phyloP scores from a whole-genome alignment of 2,113 vertebrate genomes.

The Oreochromis spilurus region DNA sequence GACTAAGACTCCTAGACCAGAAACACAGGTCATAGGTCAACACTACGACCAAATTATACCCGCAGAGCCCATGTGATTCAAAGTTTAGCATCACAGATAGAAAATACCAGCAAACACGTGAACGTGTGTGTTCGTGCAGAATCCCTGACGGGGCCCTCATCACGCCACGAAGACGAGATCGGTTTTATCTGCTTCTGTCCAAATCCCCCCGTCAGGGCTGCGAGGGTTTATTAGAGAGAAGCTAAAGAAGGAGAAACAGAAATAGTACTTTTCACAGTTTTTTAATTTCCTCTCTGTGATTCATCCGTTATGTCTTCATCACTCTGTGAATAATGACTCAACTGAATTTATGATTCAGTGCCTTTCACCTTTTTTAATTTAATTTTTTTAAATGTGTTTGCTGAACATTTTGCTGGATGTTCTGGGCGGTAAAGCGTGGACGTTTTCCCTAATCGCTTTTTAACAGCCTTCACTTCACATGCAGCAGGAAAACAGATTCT shows the following conservation, averaged over 20 bases:
- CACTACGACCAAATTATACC: background rate
- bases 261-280: background rate
- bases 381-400: background rate
- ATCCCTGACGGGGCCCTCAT: background rate
- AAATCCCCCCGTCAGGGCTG: background rate
- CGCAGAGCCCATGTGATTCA: background rate
- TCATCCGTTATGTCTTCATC: background rate
- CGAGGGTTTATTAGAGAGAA: background rate
- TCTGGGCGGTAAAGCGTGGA: background rate
- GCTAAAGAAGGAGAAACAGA: background rate
- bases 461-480: conserved; percentile 1
- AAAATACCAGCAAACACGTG: background rate
- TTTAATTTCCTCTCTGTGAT: background rate
- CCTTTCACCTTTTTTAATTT: background rate
- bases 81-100: background rate
- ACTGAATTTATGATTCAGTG: background rate
- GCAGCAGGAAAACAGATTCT: background rate
- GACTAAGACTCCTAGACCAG: background rate
- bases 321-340: background rate
- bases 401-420: background rate
- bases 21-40: background rate
- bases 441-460: background rate
- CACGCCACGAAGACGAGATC: background rate
- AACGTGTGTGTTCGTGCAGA: background rate
- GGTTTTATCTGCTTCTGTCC: background rate